Percentiles rank a stretch among this genome's conserved stretches.
Conservation (phyloP, 2,113 vertebrate genomes). For the Meriones unguiculatus region DNA sequence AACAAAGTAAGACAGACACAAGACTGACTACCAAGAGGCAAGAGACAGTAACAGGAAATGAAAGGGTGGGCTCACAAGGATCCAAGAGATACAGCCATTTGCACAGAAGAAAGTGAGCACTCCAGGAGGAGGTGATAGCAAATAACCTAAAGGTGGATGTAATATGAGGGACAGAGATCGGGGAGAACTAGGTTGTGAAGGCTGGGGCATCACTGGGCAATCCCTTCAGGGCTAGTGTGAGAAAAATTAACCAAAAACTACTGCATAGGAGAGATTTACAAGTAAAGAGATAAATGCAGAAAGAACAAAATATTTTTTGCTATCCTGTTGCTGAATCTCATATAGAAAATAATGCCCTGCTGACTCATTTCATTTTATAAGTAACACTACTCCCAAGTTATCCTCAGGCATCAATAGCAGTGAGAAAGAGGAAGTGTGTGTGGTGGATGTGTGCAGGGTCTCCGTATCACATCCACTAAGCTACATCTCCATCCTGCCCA, state of each 20-base stretch:
- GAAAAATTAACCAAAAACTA: conserved; percentile 8
- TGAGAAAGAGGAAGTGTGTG: not conserved
- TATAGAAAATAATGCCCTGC: not conserved
- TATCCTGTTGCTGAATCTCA: conserved; percentile 29
- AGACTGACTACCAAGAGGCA: not conserved
- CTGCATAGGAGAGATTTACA: not conserved
- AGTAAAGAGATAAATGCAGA: not conserved
- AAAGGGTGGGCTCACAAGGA: not conserved
- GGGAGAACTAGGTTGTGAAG: not conserved
- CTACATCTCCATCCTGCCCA: not conserved
- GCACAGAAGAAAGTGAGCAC: not conserved
- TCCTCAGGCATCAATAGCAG: not conserved
- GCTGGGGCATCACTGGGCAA: not conserved
- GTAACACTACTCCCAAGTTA: not conserved
- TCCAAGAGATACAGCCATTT: not conserved
- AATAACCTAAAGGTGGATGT: not conserved
- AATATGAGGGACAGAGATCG: not conserved
- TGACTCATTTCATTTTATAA: not conserved
- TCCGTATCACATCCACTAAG: not conserved
- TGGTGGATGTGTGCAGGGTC: not conserved
- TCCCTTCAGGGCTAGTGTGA: not conserved
- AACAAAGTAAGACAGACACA: not conserved
- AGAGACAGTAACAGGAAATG: not conserved
- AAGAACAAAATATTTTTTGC: not conserved
- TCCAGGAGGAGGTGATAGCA: not conserved